phyloP scores from a whole-genome alignment of 1,140 invertebrate genomes.

The Riptortus pedestris region DNA sequence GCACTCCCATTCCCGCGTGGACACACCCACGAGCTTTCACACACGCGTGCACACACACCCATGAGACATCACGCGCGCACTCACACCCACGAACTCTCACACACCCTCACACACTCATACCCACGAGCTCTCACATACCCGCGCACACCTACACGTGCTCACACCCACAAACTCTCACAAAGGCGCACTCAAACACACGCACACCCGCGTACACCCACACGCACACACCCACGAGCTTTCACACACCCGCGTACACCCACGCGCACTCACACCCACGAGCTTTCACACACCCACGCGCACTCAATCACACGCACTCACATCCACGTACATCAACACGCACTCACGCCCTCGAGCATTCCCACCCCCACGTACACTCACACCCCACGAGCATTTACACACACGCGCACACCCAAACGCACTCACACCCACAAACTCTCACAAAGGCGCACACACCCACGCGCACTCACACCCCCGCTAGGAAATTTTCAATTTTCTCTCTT shows the following conservation, averaged over 20 bases:
- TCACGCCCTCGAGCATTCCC: background rate
- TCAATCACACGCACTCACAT: background rate
- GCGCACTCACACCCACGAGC: background rate
- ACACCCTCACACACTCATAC: too few relatives aligned
- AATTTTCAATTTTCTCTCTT: too few relatives aligned
- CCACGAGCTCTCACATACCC: too few relatives aligned
- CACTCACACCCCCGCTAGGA: too few relatives aligned
- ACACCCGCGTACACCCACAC: background rate
- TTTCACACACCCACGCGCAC: background rate
- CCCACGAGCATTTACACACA: background rate
- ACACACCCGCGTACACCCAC: background rate
- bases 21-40: background rate
- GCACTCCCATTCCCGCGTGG: background rate
- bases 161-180: background rate
- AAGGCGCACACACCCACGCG: too few relatives aligned
- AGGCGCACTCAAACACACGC: background rate
- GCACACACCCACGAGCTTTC: background rate
- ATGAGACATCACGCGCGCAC: too few relatives aligned
- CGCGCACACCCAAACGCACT: background rate
- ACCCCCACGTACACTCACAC: background rate
- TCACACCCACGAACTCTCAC: too few relatives aligned
- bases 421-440: too few relatives aligned
- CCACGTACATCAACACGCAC: background rate
- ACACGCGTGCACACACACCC: background rate
- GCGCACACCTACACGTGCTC: background rate